Base-by-base conservation (phyloP, 2,113 vertebrate genomes). In the Nerophis lumbriciformis region DNA sequence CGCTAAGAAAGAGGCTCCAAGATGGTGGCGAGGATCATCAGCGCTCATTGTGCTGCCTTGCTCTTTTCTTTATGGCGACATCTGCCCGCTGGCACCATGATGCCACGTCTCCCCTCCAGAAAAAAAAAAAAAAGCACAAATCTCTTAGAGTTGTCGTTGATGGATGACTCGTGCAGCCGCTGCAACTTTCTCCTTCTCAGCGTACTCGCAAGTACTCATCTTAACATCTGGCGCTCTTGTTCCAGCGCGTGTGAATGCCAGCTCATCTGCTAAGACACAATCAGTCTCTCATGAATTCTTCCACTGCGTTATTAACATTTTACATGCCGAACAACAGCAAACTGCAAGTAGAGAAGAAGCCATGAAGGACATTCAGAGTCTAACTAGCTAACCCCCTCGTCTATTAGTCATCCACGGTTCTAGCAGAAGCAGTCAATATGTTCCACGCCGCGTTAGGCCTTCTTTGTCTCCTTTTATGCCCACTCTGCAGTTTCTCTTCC, bases 351-450 rank as follows among this genome's bases (percentile, higher is more conserved):
- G 10, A 45, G 42, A 45, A 28, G 3, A 28, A 12, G 42, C 42
- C 11, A 39, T 65, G 52, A 58, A 64, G 59, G 55, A 64, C 59
- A 57, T 59, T 72, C 42, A 19, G 15, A 74, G 47, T 49, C 56
- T 49, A 44, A 57, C 35, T 8, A 2, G 19, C 10, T 47, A 14
- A 16, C 1, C 42, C n/a, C 6, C 38, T 1, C 13, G 3, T 45
- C 63, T 65, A 61, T 87, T 83, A 89, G 72, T 87, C 87, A 81
- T 86, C 78, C 61, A 66, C 62, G 72, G 69, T 77, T 85, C 65
- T 82, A 81, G 78, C 85, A 80, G 81, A 85, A 88, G 63, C 63
- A 49, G 75, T 84, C 85, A 77, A 81, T 87, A 81, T 83, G 88
- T 55, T 81, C 68, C 50, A 49, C 54, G 15, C 65, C 78, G 61